Percentiles rank a stretch among this genome's conserved stretches.
Evolutionary conservation across 2,888 invertebrate genomes (phyloP).

Genomic region (Mantis religiosa): DNA sequence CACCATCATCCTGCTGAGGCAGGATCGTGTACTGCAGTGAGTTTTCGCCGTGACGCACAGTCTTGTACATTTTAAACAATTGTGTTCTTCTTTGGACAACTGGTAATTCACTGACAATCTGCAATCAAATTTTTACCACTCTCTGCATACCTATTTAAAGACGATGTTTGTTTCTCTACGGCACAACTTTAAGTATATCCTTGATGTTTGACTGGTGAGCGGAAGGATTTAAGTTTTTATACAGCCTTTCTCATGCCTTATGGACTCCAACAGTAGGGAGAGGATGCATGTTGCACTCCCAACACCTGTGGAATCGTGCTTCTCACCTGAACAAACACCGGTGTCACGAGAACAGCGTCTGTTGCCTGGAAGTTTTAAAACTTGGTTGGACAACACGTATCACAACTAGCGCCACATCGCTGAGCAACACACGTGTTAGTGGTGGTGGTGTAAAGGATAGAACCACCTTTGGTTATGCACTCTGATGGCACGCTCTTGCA

Average conservation of each 20-base stretch:
- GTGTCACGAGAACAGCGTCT: not conserved
- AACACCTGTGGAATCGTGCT: not conserved
- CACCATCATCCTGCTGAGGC: constrained; percentile 61
- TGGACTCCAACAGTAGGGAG: not conserved
- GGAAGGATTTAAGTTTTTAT: not conserved
- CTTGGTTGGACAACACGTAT: not conserved
- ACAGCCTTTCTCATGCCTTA: not conserved
- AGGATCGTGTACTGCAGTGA: constrained; percentile 71
- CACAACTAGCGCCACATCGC: not conserved
- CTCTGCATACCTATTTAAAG: not conserved
- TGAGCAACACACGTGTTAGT: not conserved
- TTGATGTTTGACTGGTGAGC: not conserved
- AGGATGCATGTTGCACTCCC: not conserved
- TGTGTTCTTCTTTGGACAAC: not conserved
- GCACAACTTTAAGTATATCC: not conserved
- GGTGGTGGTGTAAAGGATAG: not conserved
- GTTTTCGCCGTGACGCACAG: constrained; percentile 69
- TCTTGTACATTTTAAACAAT: constrained; percentile 59
- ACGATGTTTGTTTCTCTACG: not conserved
- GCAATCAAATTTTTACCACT: not conserved
- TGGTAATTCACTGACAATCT: not conserved
- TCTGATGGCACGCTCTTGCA: not conserved
- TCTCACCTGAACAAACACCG: not conserved
- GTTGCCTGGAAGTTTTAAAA: not conserved
- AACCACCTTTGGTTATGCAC: not conserved